phyloP scores from a whole-genome alignment of 2,888 invertebrate genomes.

The Tetanocera ferruginea region DNA sequence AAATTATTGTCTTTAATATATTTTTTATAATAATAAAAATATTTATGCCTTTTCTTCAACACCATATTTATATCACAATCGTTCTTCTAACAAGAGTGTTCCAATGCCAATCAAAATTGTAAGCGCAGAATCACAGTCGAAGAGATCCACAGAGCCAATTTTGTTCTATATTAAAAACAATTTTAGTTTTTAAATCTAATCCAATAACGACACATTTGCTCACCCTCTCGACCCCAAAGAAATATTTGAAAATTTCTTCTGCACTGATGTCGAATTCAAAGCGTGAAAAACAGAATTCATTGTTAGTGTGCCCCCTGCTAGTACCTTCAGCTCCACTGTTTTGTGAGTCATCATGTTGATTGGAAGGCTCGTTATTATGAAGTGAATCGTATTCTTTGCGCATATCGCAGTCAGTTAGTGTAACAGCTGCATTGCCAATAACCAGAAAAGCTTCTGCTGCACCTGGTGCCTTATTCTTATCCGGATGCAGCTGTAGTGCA shows the following conservation, averaged over 20 bases:
- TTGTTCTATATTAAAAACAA: no score
- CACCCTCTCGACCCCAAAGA: constrained; percentile 90
- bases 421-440: constrained; percentile 95
- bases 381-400: constrained; percentile 93
- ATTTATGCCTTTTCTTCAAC: no score
- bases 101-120: no score
- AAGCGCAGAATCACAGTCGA: no score
- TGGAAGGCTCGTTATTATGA: constrained; percentile 81
- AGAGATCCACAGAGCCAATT: no score
- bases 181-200: no score
- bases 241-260: constrained; percentile 99
- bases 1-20: no score
- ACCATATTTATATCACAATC: no score
- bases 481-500: constrained; percentile 94
- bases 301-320: constrained; percentile 60
- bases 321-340: constrained; percentile 50
- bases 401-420: constrained; percentile 92
- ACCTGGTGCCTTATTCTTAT: constrained; percentile 97
- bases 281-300: constrained; percentile 80
- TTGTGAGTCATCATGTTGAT: constrained; percentile 61
- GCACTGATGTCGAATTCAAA: constrained; percentile 97
- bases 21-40: no score
- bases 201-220: no score
- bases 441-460: constrained; percentile 96
- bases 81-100: no score